Conservation (phyloP, 2,888 invertebrate genomes). For the Amiota minor region DNA sequence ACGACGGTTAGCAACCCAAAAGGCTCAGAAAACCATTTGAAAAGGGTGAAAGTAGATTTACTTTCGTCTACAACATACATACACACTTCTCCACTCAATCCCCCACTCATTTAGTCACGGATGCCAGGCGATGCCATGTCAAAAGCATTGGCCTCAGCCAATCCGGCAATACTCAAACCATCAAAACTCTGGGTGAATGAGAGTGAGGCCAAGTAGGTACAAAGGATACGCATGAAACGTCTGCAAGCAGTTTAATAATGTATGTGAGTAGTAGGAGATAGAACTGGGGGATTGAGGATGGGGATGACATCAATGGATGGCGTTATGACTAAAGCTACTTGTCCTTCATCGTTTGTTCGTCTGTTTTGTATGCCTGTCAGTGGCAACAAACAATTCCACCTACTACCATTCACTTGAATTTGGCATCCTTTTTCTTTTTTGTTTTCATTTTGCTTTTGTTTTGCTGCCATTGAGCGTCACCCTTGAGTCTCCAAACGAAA, state of each 20-base stretch:
- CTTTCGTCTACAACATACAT: conserved; percentile 60
- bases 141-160: conserved; percentile 27
- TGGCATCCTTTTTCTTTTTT: neutral
- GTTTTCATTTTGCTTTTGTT: conserved; percentile 6
- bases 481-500: conserved; percentile 25
- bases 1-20: neutral
- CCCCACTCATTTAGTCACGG: conserved; percentile 28
- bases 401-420: conserved; percentile 30
- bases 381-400: conserved; percentile 42
- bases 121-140: conserved; percentile 43
- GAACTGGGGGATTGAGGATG: neutral
- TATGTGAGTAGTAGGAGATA: conserved; percentile 11
- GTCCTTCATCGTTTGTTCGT: conserved; percentile 40
- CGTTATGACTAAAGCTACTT: conserved; percentile 14
- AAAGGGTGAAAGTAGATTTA: conserved; percentile 67
- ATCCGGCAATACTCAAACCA: neutral
- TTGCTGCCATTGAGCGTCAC: conserved; percentile 30
- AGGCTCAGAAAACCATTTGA: conserved; percentile 15
- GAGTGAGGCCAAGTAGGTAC: conserved; percentile 37
- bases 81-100: conserved; percentile 40
- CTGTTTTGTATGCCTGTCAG: conserved; percentile 50
- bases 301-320: neutral
- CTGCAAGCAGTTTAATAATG: conserved; percentile 65
- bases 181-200: neutral
- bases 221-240: conserved; percentile 60